phyloP scores from a whole-genome alignment of 2,888 invertebrate genomes.

The Andrena hattorfiana region DNA sequence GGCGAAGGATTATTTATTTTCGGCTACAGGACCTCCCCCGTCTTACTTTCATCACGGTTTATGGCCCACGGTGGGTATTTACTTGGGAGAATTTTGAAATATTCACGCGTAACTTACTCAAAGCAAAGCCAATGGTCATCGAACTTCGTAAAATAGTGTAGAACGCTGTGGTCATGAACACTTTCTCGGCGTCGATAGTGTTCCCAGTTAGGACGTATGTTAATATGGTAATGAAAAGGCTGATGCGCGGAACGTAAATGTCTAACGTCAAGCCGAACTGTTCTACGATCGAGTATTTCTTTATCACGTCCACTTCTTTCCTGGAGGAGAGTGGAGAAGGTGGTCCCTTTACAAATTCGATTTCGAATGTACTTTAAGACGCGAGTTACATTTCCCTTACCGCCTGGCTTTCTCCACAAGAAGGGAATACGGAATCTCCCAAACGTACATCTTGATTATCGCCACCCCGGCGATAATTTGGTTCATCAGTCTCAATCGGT shows the following conservation, averaged over 20 bases:
- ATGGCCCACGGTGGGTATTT: neutral
- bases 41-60: too few relatives aligned
- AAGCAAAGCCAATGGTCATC: conserved; percentile 90
- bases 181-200: conserved; percentile 89
- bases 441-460: conserved; percentile 96
- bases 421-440: conserved; percentile 92
- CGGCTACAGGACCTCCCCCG: too few relatives aligned
- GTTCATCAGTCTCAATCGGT: conserved; percentile 94
- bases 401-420: conserved; percentile 86
- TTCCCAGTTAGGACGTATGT: conserved; percentile 88
- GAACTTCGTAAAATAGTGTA: conserved; percentile 91
- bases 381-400: conserved; percentile 77
- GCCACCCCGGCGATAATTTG: conserved; percentile 95
- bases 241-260: conserved; percentile 90
- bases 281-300: conserved; percentile 86
- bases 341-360: neutral
- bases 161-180: conserved; percentile 90
- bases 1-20: too few relatives aligned
- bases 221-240: conserved; percentile 90
- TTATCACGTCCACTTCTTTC: conserved; percentile 85
- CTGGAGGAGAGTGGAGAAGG: conserved; percentile 71
- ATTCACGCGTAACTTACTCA: conserved; percentile 67
- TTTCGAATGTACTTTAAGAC: neutral
- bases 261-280: conserved; percentile 87
- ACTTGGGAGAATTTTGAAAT: neutral